Conservation (phyloP, 2,888 invertebrate genomes). For the Caenorhabditis becei region DNA sequence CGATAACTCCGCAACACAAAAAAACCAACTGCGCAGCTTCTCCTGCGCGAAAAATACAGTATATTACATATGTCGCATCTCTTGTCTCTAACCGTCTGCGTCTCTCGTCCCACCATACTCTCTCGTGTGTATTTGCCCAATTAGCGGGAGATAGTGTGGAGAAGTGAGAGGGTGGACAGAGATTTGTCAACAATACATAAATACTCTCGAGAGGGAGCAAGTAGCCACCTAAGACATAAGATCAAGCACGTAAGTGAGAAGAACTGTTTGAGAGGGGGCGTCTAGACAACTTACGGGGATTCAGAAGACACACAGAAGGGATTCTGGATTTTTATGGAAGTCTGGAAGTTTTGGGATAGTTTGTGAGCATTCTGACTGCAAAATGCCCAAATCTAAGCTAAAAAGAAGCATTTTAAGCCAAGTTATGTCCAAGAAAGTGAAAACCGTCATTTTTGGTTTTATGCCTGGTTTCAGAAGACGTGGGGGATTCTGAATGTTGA, state of each 20-base stretch:
- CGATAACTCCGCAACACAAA: neutral
- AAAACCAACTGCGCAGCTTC: neutral
- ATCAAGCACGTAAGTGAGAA: slow-evolving; percentile 46
- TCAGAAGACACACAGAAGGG: too few relatives aligned
- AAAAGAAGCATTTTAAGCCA: too few relatives aligned
- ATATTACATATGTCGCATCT: neutral
- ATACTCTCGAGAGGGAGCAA: slow-evolving; percentile 26
- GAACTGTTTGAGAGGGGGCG: slow-evolving; percentile 24
- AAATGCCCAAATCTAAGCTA: too few relatives aligned
- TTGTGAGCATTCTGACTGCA: too few relatives aligned
- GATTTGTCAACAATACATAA: slow-evolving; percentile 51
- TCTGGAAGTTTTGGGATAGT: too few relatives aligned
- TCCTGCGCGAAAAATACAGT: neutral
- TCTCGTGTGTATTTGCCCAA: neutral
- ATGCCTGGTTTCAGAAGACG: too few relatives aligned
- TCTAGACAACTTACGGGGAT: slow-evolving; percentile 28
- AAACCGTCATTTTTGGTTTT: too few relatives aligned
- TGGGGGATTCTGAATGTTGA: too few relatives aligned
- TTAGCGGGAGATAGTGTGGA: neutral
- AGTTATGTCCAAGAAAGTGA: too few relatives aligned
- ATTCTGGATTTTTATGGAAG: neutral
- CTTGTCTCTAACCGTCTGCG: neutral
- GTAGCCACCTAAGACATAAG: slow-evolving; percentile 30
- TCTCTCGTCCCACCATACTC: neutral
- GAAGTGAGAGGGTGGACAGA: slow-evolving; percentile 3